phyloP scores from a whole-genome alignment of 35 echinoderm and acorn worm genomes.

The Chiridota heheva region DNA sequence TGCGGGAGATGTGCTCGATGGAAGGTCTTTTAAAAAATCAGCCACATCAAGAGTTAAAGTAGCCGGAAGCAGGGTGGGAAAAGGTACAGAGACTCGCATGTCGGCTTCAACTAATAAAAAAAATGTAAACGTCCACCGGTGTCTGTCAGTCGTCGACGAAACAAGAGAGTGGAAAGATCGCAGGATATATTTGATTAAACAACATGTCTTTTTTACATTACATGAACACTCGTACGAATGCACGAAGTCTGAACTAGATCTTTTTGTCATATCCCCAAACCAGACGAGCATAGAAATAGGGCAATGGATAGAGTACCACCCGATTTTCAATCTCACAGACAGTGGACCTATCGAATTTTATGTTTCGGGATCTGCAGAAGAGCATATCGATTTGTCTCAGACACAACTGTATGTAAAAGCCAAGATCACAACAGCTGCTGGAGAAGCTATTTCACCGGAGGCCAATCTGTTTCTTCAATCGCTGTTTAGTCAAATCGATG shows the following conservation, averaged over 20 bases:
- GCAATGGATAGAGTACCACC: conserved; percentile 43
- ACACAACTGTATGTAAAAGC: conserved; percentile 50
- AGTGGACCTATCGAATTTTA: conserved; percentile 66
- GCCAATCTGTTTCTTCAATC: conserved; percentile 73
- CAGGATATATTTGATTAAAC: conserved; percentile 32
- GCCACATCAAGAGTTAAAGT: conserved; percentile 25
- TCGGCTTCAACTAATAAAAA: background rate
- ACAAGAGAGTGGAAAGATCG: no score
- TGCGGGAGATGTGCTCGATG: conserved; percentile 24
- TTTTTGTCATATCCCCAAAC: conserved; percentile 45
- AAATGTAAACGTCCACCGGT: background rate
- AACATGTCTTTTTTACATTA: no score
- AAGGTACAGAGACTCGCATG: background rate
- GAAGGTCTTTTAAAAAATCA: background rate
- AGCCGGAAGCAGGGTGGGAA: background rate
- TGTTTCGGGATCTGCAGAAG: conserved; percentile 33
- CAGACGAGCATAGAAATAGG: conserved; percentile 61
- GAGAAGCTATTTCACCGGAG: conserved; percentile 3
- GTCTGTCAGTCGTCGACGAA: background rate
- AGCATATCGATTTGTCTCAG: conserved; percentile 48
- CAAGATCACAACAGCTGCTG: conserved; percentile 29
- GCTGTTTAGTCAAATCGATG: conserved; percentile 66
- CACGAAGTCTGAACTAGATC: conserved; percentile 62
- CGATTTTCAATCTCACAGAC: conserved; percentile 35
- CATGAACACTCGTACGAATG: conserved; percentile 66